Evolutionary conservation across 2,888 invertebrate species (phyloP), one percentile per base, ranked within the genome.

Genomic region (Galerucella nymphaeae): DNA sequence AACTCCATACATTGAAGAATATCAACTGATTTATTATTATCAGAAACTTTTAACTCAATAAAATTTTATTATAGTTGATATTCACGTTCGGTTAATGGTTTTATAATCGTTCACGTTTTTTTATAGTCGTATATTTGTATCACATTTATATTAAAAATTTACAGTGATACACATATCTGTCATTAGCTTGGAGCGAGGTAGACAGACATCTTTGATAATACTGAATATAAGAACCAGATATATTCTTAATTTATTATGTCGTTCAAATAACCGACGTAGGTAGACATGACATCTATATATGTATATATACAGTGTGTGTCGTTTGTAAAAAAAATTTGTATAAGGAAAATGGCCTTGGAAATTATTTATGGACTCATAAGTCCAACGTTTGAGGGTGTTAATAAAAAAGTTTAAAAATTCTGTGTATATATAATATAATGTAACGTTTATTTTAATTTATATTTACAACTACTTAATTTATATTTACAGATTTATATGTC

Each of bases 71-170:
- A 18, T 18, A 18, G 53, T 16, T 10, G 53, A 16, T 53, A 53
- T 53, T 18, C 53, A 53, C 53, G 10, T 53, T 53, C 10, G 53
- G 53, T 18, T 53, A 53, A 53, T 53, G 53, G 53, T 18, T 18
- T 53, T 53, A 53, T 53, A 53, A 53, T 53, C 53, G 18, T 53
- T 53, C 18, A 53, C 18, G 16, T 18, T 53, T 53, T 45, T 53
- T 53, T 53, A 53, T 11, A 9, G 18, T 18, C 53, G 53, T 6
- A 16, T 48, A 48, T 48, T 48, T 48, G n/a, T n/a, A 53, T 53
- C 53, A 18, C 18, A 53, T 53, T 53, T 53, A 18, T 53, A 53
- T 16, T 53, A 53, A 53, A 53, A 53, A 53, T 53, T 53, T 53
- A 16, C 53, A 18, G 18, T 53, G 53, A 53, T 53, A 53, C 18